These are phyloP conservation scores for Ornithoptera priamus DNA, from an alignment of 2,888 invertebrate species.

Conservation along the genomic window DNA sequence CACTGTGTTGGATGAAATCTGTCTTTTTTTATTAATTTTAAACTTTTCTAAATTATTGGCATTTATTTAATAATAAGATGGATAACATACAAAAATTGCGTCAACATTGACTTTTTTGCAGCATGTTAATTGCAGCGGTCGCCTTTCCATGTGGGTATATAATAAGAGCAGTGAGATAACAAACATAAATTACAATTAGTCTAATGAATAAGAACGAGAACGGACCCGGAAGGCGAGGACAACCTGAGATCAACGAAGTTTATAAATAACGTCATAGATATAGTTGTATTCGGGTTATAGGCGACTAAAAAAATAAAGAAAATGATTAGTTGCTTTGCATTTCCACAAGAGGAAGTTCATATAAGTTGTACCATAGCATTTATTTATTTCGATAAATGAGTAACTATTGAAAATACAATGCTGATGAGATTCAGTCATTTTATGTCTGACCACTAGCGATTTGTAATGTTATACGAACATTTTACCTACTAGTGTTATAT, in stretches of 20 bases:
- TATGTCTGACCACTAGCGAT: too few relatives aligned
- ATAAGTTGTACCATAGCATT: background rate
- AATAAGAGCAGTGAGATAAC: background rate
- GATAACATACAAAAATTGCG: background rate
- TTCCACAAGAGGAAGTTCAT: background rate
- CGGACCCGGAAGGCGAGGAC: background rate
- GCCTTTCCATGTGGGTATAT: background rate
- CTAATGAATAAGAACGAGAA: conserved; percentile 1
- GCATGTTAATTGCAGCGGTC: background rate
- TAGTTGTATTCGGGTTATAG: background rate
- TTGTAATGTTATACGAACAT: too few relatives aligned
- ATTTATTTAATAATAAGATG: background rate
- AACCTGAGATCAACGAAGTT: background rate
- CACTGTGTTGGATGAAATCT: too few relatives aligned
- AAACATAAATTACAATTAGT: conserved; percentile 1
- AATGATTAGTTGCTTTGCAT: too few relatives aligned
- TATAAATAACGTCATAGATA: background rate
- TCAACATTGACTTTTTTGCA: background rate
- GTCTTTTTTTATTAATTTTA: too few relatives aligned
- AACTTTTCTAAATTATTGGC: background rate
- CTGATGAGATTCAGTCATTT: too few relatives aligned
- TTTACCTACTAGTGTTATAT: too few relatives aligned
- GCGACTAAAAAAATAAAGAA: too few relatives aligned
- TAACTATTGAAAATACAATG: too few relatives aligned
- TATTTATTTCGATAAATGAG: too few relatives aligned